These are phyloP conservation scores for Cheilosia variabilis DNA, from an alignment of 2,888 invertebrate genomes.

Conservation along the genomic window DNA sequence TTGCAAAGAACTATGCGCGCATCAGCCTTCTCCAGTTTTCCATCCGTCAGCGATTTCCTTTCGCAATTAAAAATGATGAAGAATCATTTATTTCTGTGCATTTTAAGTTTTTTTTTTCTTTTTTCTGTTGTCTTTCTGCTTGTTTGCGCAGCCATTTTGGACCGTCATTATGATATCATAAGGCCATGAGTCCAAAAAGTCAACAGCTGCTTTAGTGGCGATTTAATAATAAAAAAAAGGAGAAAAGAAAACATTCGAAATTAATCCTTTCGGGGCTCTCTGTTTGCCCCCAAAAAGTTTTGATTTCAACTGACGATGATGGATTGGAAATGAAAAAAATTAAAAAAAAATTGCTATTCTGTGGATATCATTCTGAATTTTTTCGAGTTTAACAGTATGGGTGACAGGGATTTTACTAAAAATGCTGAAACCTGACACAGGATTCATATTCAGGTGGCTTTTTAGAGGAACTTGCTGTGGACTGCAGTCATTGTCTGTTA, in stretches of 20 bases:
- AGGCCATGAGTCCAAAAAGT: conserved; percentile 66
- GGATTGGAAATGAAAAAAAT: conserved; percentile 23
- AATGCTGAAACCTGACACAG: too few species aligned
- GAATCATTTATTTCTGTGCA: conserved; percentile 38
- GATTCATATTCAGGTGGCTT: too few species aligned
- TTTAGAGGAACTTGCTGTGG: too few species aligned
- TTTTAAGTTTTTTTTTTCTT: not conserved
- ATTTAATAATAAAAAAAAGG: not conserved
- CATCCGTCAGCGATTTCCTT: conserved; percentile 50
- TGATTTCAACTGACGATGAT: conserved; percentile 37
- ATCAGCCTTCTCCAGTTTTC: conserved; percentile 29
- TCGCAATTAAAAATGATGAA: conserved; percentile 67
- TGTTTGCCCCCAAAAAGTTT: conserved; percentile 18
- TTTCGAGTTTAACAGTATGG: not conserved
- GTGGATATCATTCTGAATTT: not conserved
- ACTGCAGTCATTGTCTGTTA: too few species aligned
- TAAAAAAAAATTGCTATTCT: not conserved
- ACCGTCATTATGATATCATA: conserved; percentile 69
- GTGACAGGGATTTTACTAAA: not conserved
- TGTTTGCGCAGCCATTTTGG: conserved; percentile 53
- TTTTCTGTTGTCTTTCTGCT: conserved; percentile 17
- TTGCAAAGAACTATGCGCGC: not conserved
- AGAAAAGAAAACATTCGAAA: conserved; percentile 22
- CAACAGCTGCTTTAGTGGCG: conserved; percentile 62
- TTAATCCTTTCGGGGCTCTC: conserved; percentile 45